Conservation (phyloP, 2,888 invertebrate species). For the Bursaphelenchus okinawaensis region DNA sequence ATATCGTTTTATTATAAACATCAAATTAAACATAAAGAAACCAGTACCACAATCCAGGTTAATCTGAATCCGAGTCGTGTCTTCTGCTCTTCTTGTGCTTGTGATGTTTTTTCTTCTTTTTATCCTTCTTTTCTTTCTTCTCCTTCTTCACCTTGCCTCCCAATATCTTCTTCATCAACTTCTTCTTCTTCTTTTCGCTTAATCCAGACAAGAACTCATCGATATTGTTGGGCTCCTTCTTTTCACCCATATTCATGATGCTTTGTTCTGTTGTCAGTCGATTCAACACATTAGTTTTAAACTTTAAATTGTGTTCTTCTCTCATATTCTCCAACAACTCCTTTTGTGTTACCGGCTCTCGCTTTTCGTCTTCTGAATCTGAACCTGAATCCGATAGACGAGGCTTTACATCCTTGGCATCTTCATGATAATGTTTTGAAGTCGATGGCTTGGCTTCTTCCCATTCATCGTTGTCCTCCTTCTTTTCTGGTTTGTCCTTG, state of each 20-base stretch:
- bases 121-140: constrained; percentile 29
- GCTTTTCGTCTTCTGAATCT: constrained; percentile 34
- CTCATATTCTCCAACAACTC: constrained; percentile 50
- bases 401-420: constrained; percentile 1
- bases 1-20: no score
- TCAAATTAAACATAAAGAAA: no score
- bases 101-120: no score
- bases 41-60: no score
- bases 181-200: constrained; percentile 43
- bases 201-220: constrained; percentile 39
- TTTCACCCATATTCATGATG: constrained; percentile 23
- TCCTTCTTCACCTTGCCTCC: constrained; percentile 2
- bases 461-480: no score
- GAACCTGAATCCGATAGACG: constrained; percentile 9
- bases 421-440: constrained; percentile 12
- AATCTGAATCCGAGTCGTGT: no score
- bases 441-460: constrained; percentile 1
- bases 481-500: background rate
- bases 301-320: constrained; percentile 54
- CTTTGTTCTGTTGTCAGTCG: constrained; percentile 34
- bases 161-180: constrained; percentile 34
- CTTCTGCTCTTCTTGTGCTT: no score
- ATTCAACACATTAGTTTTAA: constrained; percentile 33
- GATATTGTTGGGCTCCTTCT: constrained; percentile 19
- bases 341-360: constrained; percentile 31